Evolutionary conservation across 2,888 invertebrate species (phyloP), one percentile per base, ranked within the genome.

Genomic region (Perizoma affinitatum): DNA sequence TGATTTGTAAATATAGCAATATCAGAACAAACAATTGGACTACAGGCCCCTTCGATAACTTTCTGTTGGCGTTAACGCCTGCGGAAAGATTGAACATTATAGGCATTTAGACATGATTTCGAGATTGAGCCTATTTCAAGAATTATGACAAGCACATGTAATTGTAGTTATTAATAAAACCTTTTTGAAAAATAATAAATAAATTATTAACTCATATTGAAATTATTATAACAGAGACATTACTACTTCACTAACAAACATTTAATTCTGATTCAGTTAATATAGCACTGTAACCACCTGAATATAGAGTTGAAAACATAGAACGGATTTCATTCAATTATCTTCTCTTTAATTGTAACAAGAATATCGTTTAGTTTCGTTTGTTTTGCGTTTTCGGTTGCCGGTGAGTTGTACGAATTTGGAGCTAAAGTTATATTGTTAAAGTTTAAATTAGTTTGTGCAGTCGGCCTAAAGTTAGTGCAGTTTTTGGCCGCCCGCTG

Each of bases 401-500:
- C 59, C 38, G 51, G 42, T 53, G 54, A 54, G 68, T 67, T 66
- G 70, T 56, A 50, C 44, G 61, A 81, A 61, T 73, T 71, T 75
- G 65, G 44, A 66, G 61, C 70, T 73, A 80, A 72, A 55, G 7
- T 53, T 61, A 64, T 41, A 54, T 51, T 56, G 50, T 65, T 82
- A 83, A 71, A 72, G 74, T 78, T 70, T 61, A 67, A 70, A 82
- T 79, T 81, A 38, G 73, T 69, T 74, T 78, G 73, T 22, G 63
- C 54, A 47, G 56, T 68, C 50, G 49, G 63, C 70, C 64, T 63
- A 68, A 74, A 75, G 77, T 80, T 78, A 82, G 84, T 86, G 86
- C 86, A 84, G 83, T 86, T 86, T 85, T 81, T 74, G 83, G 82
- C 81, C 86, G 79, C 90, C 89, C 82, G 88, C 84, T 82, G 90